Percentiles rank a stretch among this genome's conserved stretches.
Evolutionary conservation across 1,140 invertebrate genomes (phyloP).

Genomic region (Rhizoglyphus robini): DNA sequence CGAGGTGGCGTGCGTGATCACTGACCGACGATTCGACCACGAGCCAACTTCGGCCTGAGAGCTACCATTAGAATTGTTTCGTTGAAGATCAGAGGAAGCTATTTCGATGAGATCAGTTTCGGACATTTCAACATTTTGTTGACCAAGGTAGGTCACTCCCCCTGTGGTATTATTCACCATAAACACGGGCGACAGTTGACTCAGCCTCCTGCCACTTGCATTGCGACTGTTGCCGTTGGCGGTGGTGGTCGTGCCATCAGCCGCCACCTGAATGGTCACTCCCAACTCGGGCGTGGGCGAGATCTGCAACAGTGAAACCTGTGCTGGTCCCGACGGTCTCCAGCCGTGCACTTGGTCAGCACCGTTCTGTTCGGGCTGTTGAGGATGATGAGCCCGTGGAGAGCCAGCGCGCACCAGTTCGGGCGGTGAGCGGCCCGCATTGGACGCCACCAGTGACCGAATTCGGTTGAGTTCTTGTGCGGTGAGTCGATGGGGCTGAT

Average conservation of each 20-base stretch:
- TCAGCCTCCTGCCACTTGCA: neutral
- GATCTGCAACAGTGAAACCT: neutral
- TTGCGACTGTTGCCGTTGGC: neutral
- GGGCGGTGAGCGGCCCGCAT: neutral
- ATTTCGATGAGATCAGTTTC: constrained; percentile 6
- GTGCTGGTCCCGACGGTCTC: neutral
- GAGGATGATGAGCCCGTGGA: no score
- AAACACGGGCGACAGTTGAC: constrained; percentile 6
- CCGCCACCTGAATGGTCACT: constrained; percentile 9
- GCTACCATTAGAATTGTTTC: no score
- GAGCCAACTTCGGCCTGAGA: no score
- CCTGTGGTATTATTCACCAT: neutral
- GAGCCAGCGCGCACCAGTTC: neutral
- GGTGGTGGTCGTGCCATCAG: neutral
- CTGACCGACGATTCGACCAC: constrained; percentile 6
- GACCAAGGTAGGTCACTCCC: neutral
- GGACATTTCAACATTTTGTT: neutral
- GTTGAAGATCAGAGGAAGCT: neutral
- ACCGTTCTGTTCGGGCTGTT: neutral
- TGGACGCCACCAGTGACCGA: neutral
- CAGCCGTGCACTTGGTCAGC: neutral
- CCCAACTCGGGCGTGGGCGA: neutral
- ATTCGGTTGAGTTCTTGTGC: no score
- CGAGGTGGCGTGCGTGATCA: neutral
- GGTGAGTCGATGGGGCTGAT: no score